These are phyloP conservation scores for Paracentrotus lividus DNA, from an alignment of 53 echinoderm and acorn worm species.

Conservation along the genomic window DNA sequence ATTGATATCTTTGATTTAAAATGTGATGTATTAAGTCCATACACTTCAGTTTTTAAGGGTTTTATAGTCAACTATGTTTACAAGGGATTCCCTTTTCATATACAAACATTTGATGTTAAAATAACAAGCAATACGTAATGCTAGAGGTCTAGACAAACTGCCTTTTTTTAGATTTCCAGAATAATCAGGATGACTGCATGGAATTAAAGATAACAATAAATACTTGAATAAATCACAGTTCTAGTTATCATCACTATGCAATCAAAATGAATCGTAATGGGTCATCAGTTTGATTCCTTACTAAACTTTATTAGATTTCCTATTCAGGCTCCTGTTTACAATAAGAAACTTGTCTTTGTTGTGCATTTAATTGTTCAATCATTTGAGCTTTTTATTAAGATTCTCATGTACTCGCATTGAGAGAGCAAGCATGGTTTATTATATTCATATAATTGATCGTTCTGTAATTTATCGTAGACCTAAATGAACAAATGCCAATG, in stretches of 20 bases:
- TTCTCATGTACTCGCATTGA: background rate
- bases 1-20: background rate
- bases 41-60: background rate
- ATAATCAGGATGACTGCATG: background rate
- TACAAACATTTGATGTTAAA: background rate
- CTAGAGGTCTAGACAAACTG: background rate
- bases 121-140: background rate
- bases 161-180: background rate
- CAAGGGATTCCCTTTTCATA: background rate
- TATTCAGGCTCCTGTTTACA: background rate
- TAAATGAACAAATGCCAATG: too few species aligned
- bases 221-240: background rate
- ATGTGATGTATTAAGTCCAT: background rate
- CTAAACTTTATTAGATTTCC: background rate
- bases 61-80: background rate
- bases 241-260: constrained; percentile 23
- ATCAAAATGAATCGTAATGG: background rate
- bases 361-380: background rate
- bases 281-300: background rate
- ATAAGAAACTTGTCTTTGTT: background rate
- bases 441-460: background rate
- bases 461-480: background rate
- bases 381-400: background rate
- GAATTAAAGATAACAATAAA: background rate
- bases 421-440: background rate